Percentiles rank a stretch among this genome's conserved stretches.
phyloP scores from a whole-genome alignment of 2,888 invertebrate genomes.

The Prosopocoilus inquinatus region DNA sequence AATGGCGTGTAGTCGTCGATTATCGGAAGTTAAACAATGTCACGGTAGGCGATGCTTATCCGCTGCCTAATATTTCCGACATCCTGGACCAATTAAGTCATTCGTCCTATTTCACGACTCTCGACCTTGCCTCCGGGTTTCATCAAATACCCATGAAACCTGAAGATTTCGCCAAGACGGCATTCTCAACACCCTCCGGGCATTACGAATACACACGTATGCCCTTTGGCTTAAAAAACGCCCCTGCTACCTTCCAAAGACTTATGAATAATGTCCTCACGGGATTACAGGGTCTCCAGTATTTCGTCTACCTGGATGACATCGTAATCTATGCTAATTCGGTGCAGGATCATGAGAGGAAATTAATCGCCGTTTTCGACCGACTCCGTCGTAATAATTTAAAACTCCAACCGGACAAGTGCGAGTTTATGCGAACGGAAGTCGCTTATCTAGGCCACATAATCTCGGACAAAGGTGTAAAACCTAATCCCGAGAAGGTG shows the following conservation, averaged over 20 bases:
- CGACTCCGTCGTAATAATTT: slow-evolving; percentile 28
- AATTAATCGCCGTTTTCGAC: slow-evolving; percentile 33
- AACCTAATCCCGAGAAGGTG: slow-evolving; percentile 28
- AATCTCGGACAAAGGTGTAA: slow-evolving; percentile 32
- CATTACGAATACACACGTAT: too few species aligned
- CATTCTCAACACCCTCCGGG: too few species aligned
- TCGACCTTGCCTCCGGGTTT: slow-evolving; percentile 28
- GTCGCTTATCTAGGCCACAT: slow-evolving; percentile 33
- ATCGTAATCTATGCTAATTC: not conserved
- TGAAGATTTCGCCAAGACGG: not conserved
- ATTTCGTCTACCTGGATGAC: slow-evolving; percentile 21
- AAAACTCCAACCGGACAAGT: slow-evolving; percentile 32
- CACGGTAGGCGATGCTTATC: slow-evolving; percentile 24
- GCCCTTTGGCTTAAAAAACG: too few species aligned
- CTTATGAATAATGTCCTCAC: too few species aligned
- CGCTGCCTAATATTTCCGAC: slow-evolving; percentile 26
- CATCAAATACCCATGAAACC: slow-evolving; percentile 22
- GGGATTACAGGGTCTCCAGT: too few species aligned
- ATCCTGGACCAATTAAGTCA: slow-evolving; percentile 26
- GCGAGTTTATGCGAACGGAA: slow-evolving; percentile 29
- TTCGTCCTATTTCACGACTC: slow-evolving; percentile 25
- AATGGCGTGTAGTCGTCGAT: slow-evolving; percentile 18
- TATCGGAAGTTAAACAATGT: slow-evolving; percentile 21
- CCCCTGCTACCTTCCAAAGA: too few species aligned
- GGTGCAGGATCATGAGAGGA: slow-evolving; percentile 22